Evolutionary conservation across 2,888 invertebrate genomes (phyloP).

Genomic region (Noctua comes): DNA sequence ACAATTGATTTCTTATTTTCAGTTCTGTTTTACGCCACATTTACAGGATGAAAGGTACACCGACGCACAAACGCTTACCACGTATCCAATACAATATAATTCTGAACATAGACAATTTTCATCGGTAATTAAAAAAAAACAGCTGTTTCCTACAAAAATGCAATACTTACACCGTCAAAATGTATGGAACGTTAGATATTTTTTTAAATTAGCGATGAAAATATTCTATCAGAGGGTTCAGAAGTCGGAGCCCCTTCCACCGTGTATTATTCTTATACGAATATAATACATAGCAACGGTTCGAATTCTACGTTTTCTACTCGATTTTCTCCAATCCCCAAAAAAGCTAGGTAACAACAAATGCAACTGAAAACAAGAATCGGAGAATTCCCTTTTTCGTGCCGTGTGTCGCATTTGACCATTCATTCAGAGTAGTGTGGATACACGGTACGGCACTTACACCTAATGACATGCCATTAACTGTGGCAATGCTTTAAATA

Average conservation of each 20-base stretch:
- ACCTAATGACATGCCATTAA: conserved; percentile 65
- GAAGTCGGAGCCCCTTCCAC: no score
- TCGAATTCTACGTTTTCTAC: conserved; percentile 3
- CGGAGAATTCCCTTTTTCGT: conserved; percentile 20
- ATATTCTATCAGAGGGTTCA: no score
- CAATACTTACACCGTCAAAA: no score
- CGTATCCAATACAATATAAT: no score
- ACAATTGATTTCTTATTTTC: conserved; percentile 16
- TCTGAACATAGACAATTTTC: no score
- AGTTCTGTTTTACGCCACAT: background rate
- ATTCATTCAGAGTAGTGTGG: conserved; percentile 55
- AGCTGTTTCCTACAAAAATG: no score
- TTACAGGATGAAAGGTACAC: no score
- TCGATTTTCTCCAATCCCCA: background rate
- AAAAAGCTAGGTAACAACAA: conserved; percentile 14
- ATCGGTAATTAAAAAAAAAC: no score
- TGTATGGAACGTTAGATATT: no score
- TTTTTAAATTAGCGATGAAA: no score
- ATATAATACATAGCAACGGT: background rate
- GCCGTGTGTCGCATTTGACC: conserved; percentile 49
- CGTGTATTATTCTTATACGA: no score
- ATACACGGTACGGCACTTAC: conserved; percentile 67
- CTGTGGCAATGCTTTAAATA: conserved; percentile 60
- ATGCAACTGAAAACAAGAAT: conserved; percentile 34
- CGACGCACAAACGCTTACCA: no score